A percentile compares a stretch with the other conserved stretches of the same genome.
phyloP scores from a whole-genome alignment of 2,797 vertebrate genomes.

The Acipenser ruthenus region DNA sequence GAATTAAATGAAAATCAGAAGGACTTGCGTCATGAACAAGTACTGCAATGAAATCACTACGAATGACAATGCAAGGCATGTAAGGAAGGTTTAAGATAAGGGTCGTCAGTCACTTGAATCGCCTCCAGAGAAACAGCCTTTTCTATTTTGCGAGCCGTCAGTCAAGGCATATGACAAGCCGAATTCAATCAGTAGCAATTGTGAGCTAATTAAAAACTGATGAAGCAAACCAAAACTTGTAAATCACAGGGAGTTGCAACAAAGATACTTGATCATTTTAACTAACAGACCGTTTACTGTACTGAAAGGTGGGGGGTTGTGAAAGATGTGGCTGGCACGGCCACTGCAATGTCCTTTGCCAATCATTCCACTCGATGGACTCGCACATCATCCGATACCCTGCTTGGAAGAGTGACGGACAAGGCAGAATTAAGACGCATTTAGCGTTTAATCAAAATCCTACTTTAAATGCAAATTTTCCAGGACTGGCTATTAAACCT shows the following conservation, averaged over 20 bases:
- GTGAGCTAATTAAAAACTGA: slow-evolving; percentile 32
- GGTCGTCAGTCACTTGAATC: neutral
- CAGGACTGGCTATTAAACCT: slow-evolving; percentile 9
- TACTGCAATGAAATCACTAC: neutral
- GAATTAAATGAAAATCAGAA: neutral
- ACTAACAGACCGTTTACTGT: slow-evolving; percentile 4
- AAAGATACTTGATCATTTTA: neutral
- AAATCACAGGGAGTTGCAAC: slow-evolving; percentile 18
- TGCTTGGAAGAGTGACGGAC: slow-evolving; percentile 9
- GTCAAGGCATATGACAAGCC: slow-evolving; percentile 29
- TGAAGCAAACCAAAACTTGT: slow-evolving; percentile 20
- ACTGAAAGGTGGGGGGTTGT: neutral
- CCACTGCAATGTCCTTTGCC: neutral
- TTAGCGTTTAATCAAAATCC: slow-evolving; percentile 26
- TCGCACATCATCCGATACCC: neutral
- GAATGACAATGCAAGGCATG: slow-evolving; percentile 11
- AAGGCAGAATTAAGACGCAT: slow-evolving; percentile 19
- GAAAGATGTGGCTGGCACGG: neutral
- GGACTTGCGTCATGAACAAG: neutral
- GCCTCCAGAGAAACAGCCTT: slow-evolving; percentile 12
- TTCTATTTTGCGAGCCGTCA: slow-evolving; percentile 20
- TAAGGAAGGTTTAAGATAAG: neutral
- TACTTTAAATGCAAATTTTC: slow-evolving; percentile 26
- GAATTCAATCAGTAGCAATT: slow-evolving; percentile 22
- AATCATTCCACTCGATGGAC: neutral